phyloP scores from a whole-genome alignment of 2,888 invertebrate genomes.

The Macaria liturata region DNA sequence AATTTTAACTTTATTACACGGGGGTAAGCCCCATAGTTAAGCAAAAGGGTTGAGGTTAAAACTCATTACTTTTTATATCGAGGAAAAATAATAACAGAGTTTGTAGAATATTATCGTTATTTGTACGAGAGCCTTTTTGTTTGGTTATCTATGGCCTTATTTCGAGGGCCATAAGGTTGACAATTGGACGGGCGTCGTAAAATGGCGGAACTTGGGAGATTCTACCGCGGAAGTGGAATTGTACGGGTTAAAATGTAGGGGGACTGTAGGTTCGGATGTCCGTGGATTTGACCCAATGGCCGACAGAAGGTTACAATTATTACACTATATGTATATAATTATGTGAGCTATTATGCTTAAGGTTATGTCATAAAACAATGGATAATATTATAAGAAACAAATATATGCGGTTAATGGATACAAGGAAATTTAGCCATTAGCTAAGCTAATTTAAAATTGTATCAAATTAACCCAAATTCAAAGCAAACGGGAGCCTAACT shows the following conservation, averaged over 20 bases:
- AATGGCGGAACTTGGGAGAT: constrained; percentile 21
- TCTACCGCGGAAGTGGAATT: constrained; percentile 30
- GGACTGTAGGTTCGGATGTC: not conserved
- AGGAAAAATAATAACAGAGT: constrained; percentile 60
- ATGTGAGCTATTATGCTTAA: too few relatives aligned
- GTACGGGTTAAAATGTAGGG: constrained; percentile 29
- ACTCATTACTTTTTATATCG: constrained; percentile 64
- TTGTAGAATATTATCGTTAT: constrained; percentile 58
- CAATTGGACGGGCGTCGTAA: constrained; percentile 16
- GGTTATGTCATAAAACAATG: too few relatives aligned
- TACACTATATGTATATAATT: too few relatives aligned
- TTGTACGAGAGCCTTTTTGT: constrained; percentile 46
- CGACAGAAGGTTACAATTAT: not conserved
- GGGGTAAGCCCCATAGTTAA: constrained; percentile 36
- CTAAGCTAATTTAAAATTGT: too few relatives aligned
- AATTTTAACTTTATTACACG: constrained; percentile 46
- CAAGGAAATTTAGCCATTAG: too few relatives aligned
- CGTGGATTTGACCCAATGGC: constrained; percentile 4
- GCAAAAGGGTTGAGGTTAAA: constrained; percentile 34
- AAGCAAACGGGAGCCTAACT: too few relatives aligned
- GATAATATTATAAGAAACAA: too few relatives aligned
- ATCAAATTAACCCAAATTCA: too few relatives aligned
- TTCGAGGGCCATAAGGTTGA: constrained; percentile 29
- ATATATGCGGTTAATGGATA: too few relatives aligned
- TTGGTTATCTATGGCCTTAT: constrained; percentile 38